phyloP scores from a whole-genome alignment of 2,113 vertebrate genomes.

The Callorhinus ursinus region DNA sequence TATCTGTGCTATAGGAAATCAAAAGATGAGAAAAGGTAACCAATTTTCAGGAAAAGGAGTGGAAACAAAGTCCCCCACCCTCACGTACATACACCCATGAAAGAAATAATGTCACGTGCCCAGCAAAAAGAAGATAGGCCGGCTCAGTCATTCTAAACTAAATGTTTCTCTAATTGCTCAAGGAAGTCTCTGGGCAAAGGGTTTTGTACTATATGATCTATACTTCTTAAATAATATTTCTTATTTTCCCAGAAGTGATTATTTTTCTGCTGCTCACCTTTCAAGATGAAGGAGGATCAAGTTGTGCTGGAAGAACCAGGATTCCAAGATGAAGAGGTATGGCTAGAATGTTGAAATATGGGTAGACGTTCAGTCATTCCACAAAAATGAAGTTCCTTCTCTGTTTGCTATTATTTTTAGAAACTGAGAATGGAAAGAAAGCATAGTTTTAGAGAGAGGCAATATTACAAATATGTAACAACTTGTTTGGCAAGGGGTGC shows the following conservation, averaged over 20 bases:
- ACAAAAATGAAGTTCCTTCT: constrained; percentile 54
- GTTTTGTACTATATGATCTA: not conserved
- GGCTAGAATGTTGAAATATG: constrained; percentile 18
- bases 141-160: not conserved
- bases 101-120: not conserved
- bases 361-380: constrained; percentile 34
- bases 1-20: not conserved
- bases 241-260: constrained; percentile 75
- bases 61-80: not conserved
- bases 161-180: not conserved
- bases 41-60: not conserved
- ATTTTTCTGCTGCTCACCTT: constrained; percentile 61
- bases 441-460: constrained; percentile 27
- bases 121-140: not conserved
- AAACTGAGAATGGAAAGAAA: constrained; percentile 55
- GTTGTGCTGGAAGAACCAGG: constrained; percentile 91
- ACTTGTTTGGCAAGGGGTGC: constrained; percentile 39
- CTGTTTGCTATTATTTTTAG: constrained; percentile 60
- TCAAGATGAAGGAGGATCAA: constrained; percentile 95
- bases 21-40: not conserved
- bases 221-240: constrained; percentile 48
- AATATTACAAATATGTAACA: constrained; percentile 51
- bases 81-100: not conserved
- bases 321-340: constrained; percentile 95
- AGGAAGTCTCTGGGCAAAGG: not conserved